A percentile compares a stretch with the other conserved stretches of the same genome.
Conservation (phyloP, 1,140 invertebrate genomes). For the Berghia stephanieae region DNA sequence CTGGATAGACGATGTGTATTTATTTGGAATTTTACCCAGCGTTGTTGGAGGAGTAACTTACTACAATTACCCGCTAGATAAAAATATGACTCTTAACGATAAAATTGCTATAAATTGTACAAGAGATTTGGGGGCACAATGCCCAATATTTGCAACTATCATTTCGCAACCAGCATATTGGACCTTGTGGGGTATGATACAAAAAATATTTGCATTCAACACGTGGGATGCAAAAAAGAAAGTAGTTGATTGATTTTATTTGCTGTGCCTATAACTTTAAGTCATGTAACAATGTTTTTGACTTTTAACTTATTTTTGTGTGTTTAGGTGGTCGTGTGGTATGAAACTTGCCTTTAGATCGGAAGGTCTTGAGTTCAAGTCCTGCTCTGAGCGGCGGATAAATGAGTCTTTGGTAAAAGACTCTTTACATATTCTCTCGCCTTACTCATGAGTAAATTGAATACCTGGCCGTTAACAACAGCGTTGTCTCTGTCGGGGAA, state of each 20-base stretch:
- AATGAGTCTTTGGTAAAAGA: too few relatives aligned
- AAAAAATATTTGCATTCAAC: neutral
- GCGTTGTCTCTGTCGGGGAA: too few relatives aligned
- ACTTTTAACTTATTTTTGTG: neutral
- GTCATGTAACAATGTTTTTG: neutral
- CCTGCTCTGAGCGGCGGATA: conserved; percentile 3
- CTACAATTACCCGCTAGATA: conserved; percentile 13
- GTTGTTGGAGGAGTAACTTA: neutral
- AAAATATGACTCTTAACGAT: neutral
- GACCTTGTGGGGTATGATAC: neutral
- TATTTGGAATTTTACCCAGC: conserved; percentile 54
- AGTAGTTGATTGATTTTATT: neutral
- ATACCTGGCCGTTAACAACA: too few relatives aligned
- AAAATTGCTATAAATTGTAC: conserved; percentile 3
- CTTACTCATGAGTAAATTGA: too few relatives aligned
- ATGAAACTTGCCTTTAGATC: conserved; percentile 21
- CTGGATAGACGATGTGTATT: conserved; percentile 64
- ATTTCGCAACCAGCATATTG: neutral
- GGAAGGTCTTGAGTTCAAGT: conserved; percentile 18
- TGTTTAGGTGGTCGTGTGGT: neutral
- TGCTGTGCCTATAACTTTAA: neutral
- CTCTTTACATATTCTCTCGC: too few relatives aligned
- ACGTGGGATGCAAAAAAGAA: neutral
- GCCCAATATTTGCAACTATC: neutral
- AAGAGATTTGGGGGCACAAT: neutral